Base-by-base conservation (phyloP, 2,113 vertebrate species). In the Xiphophorus couchianus region DNA sequence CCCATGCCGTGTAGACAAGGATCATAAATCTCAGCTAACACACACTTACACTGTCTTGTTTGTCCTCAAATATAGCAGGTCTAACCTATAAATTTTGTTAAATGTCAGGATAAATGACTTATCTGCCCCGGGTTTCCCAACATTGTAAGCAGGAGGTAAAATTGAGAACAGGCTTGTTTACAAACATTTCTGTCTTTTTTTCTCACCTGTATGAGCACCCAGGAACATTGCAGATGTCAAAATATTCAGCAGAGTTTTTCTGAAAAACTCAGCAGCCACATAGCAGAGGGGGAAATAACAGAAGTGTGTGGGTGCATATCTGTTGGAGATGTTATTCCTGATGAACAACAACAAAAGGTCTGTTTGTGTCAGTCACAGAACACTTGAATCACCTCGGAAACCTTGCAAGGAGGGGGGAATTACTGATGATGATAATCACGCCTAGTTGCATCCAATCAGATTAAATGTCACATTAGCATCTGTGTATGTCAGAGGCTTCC, bases 381-480 rank as follows among this genome's bases (percentile, higher is more conserved):
- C 39, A 19, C 31, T 42, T 75, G 51, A 83, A 74, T 82, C 70
- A 33, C 28, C 54, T 42, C 71, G 33, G 70, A 78, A 76, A 78
- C 61, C 31, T 64, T 12, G 19, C 10, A 42, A 81, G 60, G 28
- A 73, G 13, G 31, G 65, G 44, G 35, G 35, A 42, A 66, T 64
- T 60, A 27, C 37, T 72, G 84, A 78, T 78, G 69, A 87, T 69
- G 54, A 60, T 86, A 60, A 88, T 80, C 65, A 54, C 37, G 66
- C 61, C 15, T 70, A 14, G 65, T 68, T 77, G 68, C 58, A 76
- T 84, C 77, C 75, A 68, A 73, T 87, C 81, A 84, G 81, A 87
- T 86, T 79, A 77, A 90, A 89, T 86, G 89, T 87, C 87, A 84
- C 81, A 78, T 87, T 84, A 76, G 78, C 84, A 82, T 85, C 69